These are phyloP conservation scores for Podarcis cretensis DNA, from an alignment of 2,113 vertebrate species.

Conservation along the genomic window DNA sequence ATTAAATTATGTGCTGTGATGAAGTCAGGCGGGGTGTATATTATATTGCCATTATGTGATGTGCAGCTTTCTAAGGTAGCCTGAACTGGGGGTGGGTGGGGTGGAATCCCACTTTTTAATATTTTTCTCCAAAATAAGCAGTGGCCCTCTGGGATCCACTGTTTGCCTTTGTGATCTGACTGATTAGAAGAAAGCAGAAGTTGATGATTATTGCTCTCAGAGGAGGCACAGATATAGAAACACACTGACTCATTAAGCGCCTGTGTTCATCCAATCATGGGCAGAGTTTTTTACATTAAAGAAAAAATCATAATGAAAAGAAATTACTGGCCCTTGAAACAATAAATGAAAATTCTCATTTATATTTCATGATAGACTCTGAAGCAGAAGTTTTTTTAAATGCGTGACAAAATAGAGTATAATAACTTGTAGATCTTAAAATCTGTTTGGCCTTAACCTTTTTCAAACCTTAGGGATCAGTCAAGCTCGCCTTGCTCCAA, in stretches of 20 bases:
- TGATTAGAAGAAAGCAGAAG: constrained; percentile 25
- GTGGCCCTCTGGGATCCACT: neutral
- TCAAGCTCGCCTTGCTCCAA: neutral
- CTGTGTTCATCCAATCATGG: constrained; percentile 6
- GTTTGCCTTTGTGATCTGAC: constrained; percentile 22
- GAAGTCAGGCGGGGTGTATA: neutral
- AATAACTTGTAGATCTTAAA: neutral
- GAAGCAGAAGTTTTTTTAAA: constrained; percentile 11
- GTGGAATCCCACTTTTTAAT: neutral
- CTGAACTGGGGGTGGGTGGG: neutral
- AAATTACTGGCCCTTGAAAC: constrained; percentile 5
- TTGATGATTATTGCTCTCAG: constrained; percentile 44
- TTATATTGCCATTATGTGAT: neutral
- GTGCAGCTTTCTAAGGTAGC: constrained; percentile 28
- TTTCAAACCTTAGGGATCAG: neutral
- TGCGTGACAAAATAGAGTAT: neutral
- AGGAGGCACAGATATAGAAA: constrained; percentile 43
- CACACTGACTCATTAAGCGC: constrained; percentile 28
- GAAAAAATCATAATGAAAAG: constrained; percentile 1
- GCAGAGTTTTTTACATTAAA: neutral
- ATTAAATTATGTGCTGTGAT: neutral
- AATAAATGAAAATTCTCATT: constrained; percentile 23
- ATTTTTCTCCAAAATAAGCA: constrained; percentile 26
- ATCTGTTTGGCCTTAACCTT: neutral
- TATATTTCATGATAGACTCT: constrained; percentile 10